Conservation (phyloP, 2,797 vertebrate genomes). For the Melopsittacus undulatus region DNA sequence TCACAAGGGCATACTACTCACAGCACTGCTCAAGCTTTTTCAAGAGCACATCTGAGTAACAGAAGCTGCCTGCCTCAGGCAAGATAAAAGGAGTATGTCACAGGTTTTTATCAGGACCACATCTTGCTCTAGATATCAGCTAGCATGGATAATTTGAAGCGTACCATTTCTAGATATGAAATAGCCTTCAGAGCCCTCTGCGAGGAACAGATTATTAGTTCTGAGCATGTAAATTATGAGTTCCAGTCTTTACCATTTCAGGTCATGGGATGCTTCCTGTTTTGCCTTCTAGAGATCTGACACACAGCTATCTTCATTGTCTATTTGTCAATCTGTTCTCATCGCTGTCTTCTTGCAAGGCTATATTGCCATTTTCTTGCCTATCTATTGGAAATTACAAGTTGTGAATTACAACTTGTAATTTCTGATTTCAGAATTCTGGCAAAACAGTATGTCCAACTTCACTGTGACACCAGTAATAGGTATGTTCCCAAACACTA, state of each 20-base stretch:
- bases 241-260: background rate
- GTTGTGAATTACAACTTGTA: background rate
- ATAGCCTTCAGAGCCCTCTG: background rate
- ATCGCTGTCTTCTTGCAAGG: background rate
- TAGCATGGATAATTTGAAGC: background rate
- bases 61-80: background rate
- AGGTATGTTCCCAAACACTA: background rate
- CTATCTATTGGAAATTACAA: background rate
- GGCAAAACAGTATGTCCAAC: background rate
- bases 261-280: background rate
- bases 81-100: background rate
- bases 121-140: background rate
- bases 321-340: background rate
- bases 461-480: rapidly evolving
- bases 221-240: background rate
- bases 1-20: background rate
- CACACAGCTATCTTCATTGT: background rate
- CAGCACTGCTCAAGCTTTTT: background rate
- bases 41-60: background rate
- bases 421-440: background rate
- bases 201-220: background rate
- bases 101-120: background rate
- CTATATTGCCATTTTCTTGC: background rate
- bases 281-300: background rate
- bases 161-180: background rate